Percentiles rank a stretch among this genome's conserved stretches.
Conservation (phyloP, 2,113 vertebrate genomes). For the Centropus unirufus region DNA sequence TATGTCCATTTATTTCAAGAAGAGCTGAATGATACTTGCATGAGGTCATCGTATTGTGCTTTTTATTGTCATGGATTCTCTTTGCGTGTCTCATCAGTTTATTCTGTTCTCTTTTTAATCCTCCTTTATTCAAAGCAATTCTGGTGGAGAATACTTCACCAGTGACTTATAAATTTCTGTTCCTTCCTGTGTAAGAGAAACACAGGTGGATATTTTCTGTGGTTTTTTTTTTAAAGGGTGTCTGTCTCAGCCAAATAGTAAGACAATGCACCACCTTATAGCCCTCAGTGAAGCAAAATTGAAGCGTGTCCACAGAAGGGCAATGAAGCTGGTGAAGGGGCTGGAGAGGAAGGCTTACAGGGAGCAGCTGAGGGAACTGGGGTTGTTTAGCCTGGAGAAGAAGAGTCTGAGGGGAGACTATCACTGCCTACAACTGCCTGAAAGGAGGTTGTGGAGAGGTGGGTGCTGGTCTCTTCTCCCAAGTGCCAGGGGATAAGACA, state of each 20-base stretch:
- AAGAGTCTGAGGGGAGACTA: no score
- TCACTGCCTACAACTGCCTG: no score
- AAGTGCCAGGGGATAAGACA: no score
- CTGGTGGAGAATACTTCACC: background rate
- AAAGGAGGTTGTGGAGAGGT: no score
- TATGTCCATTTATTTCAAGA: background rate
- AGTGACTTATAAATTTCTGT: background rate
- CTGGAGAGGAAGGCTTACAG: no score
- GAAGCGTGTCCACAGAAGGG: no score
- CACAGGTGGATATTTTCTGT: background rate
- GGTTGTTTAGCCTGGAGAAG: no score
- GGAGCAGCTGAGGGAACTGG: no score
- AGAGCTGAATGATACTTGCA: background rate
- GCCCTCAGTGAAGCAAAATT: background rate
- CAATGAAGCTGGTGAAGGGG: no score
- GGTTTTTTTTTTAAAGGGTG: background rate
- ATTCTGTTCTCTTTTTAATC: background rate
- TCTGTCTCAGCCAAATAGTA: background rate
- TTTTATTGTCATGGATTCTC: slow-evolving; percentile 16
- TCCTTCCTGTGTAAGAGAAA: background rate
- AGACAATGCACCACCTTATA: no score
- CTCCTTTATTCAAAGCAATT: background rate
- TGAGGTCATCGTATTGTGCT: background rate
- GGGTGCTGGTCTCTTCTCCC: no score
- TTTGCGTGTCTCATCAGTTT: background rate